These are phyloP conservation scores for Augochlorella aurata DNA, from an alignment of 2,888 invertebrate species.

Conservation along the genomic window DNA sequence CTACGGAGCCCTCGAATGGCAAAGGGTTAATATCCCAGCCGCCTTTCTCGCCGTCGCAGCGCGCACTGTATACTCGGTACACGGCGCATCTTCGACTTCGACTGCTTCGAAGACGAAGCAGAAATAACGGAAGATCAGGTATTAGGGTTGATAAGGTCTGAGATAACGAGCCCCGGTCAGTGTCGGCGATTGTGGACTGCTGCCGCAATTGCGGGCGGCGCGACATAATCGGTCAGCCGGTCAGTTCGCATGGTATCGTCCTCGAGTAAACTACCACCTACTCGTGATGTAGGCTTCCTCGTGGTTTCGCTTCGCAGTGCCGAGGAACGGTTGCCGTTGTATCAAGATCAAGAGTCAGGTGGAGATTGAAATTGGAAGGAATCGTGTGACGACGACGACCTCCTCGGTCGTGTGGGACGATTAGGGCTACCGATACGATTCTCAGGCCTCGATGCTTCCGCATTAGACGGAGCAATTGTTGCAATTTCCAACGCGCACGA, in stretches of 20 bases:
- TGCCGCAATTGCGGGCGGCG: too few relatives aligned
- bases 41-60: too few relatives aligned
- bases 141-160: conserved; percentile 69
- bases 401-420: background rate
- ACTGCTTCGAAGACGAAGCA: background rate
- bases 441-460: background rate
- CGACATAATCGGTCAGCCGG: conserved; percentile 21
- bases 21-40: too few relatives aligned
- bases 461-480: background rate
- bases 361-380: background rate
- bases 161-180: conserved; percentile 49
- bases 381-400: background rate
- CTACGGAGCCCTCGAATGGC: too few relatives aligned
- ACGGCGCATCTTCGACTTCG: too few relatives aligned
- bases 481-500: background rate
- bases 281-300: background rate
- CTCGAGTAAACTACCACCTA: conserved; percentile 37
- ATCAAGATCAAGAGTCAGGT: too few relatives aligned
- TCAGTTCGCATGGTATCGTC: background rate
- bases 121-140: conserved; percentile 71
- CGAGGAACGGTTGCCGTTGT: background rate
- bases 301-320: background rate
- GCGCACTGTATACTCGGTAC: too few relatives aligned
- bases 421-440: background rate
- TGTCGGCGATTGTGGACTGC: conserved; percentile 13